Conservation (phyloP, 1,140 invertebrate species). For the Marisa cornuarietis region DNA sequence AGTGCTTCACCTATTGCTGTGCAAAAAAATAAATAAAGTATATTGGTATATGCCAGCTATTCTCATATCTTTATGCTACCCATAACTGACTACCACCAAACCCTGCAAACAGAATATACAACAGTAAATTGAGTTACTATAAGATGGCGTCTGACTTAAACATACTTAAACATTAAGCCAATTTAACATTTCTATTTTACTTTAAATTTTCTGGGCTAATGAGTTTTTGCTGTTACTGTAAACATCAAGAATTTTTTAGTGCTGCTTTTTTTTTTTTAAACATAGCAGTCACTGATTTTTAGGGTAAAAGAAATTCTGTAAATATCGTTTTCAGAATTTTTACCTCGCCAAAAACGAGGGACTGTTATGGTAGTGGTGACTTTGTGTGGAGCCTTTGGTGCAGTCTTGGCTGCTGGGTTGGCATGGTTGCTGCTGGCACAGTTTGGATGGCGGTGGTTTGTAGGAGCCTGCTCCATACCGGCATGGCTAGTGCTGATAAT, state of each 20-base stretch:
- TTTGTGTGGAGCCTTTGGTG: slow-evolving; percentile 55
- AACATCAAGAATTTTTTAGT: background rate
- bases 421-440: slow-evolving; percentile 51
- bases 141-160: too few relatives aligned
- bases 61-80: too few relatives aligned
- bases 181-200: background rate
- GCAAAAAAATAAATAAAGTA: too few relatives aligned
- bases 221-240: background rate
- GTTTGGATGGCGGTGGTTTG: slow-evolving; percentile 55
- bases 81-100: too few relatives aligned
- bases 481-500: slow-evolving; percentile 42
- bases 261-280: background rate
- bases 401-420: slow-evolving; percentile 47
- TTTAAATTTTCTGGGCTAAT: background rate
- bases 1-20: too few relatives aligned
- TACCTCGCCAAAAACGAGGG: slow-evolving; percentile 53
- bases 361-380: slow-evolving; percentile 54
- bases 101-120: too few relatives aligned
- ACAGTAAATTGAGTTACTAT: too few relatives aligned
- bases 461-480: slow-evolving; percentile 50
- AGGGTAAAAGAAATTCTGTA: background rate
- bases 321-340: slow-evolving; percentile 50
- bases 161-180: too few relatives aligned
- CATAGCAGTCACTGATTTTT: background rate
- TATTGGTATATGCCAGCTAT: too few relatives aligned